These are phyloP conservation scores for Prenolepis imparis DNA, from an alignment of 2,888 invertebrate species.

Conservation along the genomic window DNA sequence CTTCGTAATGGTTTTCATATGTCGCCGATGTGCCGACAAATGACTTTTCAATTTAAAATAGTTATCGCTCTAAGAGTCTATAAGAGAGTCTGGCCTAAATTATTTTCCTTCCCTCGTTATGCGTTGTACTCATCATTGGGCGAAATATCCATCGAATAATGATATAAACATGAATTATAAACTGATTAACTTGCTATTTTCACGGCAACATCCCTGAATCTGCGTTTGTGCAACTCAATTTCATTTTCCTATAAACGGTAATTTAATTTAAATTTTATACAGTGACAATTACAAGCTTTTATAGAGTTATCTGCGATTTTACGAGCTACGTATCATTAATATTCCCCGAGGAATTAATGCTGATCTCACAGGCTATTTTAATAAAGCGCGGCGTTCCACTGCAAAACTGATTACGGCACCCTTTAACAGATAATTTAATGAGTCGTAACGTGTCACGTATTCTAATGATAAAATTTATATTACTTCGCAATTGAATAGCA, in stretches of 20 bases:
- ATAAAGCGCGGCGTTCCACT: conserved; percentile 2
- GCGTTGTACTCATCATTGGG: conserved; percentile 32
- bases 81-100: neutral
- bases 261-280: conserved; percentile 28
- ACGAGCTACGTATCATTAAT: conserved; percentile 5
- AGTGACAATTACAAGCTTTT: neutral
- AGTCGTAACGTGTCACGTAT: neutral
- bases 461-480: conserved; percentile 15
- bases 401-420: neutral
- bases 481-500: conserved; percentile 27
- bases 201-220: neutral
- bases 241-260: neutral
- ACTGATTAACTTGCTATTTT: conserved; percentile 37
- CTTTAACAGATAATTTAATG: conserved; percentile 22
- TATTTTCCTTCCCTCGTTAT: conserved; percentile 6
- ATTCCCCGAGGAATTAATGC: neutral
- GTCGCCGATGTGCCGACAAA: conserved; percentile 57
- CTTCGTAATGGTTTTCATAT: conserved; percentile 62
- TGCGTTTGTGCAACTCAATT: conserved; percentile 12
- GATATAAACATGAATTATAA: conserved; percentile 19
- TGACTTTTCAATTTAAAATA: conserved; percentile 46
- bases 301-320: conserved; percentile 13
- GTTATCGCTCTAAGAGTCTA: conserved; percentile 27
- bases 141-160: conserved; percentile 32
- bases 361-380: neutral